phyloP scores from a whole-genome alignment of 2,113 vertebrate species.

The Python bivittatus region DNA sequence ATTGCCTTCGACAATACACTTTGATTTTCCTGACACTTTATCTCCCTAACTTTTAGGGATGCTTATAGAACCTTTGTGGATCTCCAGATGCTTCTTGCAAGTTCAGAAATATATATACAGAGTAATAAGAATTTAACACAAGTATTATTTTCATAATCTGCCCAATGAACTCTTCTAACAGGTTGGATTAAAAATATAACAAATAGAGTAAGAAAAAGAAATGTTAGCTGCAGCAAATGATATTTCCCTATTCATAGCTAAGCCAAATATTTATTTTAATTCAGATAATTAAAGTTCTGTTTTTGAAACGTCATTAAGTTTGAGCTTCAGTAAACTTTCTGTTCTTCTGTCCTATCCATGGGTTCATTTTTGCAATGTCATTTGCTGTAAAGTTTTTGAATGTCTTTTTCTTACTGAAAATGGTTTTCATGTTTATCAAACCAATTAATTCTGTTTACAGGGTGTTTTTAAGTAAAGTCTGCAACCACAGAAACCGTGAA shows the following conservation, averaged over 20 bases:
- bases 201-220: not conserved
- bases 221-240: not conserved
- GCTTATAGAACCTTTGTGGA: not conserved
- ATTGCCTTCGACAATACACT: not conserved
- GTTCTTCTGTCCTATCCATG: not conserved
- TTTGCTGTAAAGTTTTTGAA: too few species aligned
- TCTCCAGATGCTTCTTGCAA: not conserved
- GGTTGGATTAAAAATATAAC: not conserved
- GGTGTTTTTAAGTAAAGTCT: too few species aligned
- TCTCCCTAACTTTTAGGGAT: not conserved
- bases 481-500: not conserved
- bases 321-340: not conserved
- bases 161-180: not conserved
- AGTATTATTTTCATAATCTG: not conserved
- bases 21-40: not conserved
- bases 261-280: not conserved
- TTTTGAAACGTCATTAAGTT: constrained; percentile 1
- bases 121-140: not conserved
- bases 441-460: not conserved
- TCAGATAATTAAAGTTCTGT: not conserved
- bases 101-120: not conserved
- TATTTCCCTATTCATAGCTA: not conserved
- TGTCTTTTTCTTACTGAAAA: not conserved
- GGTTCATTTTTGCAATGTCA: not conserved
- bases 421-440: not conserved